Percentiles rank a stretch among this genome's conserved stretches.
Evolutionary conservation across 2,113 vertebrate species (phyloP).

Genomic region (Tachysurus vachellii): DNA sequence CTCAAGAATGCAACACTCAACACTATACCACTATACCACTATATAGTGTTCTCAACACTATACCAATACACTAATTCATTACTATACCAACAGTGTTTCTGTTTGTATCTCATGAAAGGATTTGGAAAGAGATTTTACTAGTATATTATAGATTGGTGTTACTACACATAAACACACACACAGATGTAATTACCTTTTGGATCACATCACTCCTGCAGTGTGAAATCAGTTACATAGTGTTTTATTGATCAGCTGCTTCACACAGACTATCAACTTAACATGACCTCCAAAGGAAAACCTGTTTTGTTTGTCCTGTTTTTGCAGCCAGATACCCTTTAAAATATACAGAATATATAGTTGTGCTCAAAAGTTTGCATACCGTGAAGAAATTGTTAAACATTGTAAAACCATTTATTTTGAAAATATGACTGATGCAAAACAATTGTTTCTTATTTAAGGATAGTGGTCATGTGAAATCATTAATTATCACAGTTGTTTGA

Average conservation of each 20-base stretch:
- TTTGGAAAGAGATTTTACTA: not conserved
- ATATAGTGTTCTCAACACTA: not conserved
- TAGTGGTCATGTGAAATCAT: too few relatives aligned
- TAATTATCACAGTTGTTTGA: too few relatives aligned
- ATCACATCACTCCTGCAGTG: not conserved
- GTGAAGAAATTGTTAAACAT: too few relatives aligned
- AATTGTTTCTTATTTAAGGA: too few relatives aligned
- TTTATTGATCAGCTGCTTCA: constrained; percentile 19
- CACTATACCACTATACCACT: not conserved
- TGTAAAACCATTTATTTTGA: too few relatives aligned
- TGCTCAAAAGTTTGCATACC: too few relatives aligned
- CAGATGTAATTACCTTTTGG: constrained; percentile 4
- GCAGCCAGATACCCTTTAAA: not conserved
- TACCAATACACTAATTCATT: constrained; percentile 13
- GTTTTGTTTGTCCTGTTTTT: not conserved
- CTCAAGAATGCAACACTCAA: not conserved
- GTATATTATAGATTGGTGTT: not conserved
- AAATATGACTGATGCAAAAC: too few relatives aligned
- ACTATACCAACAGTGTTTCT: not conserved
- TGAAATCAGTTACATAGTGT: constrained; percentile 34
- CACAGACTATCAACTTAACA: not conserved
- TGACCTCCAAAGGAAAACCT: constrained; percentile 1
- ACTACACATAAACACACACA: not conserved
- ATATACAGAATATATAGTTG: not conserved
- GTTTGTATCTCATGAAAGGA: not conserved